These are phyloP conservation scores for Drosophila birchii DNA, from an alignment of 2,888 invertebrate species.

Conservation along the genomic window DNA sequence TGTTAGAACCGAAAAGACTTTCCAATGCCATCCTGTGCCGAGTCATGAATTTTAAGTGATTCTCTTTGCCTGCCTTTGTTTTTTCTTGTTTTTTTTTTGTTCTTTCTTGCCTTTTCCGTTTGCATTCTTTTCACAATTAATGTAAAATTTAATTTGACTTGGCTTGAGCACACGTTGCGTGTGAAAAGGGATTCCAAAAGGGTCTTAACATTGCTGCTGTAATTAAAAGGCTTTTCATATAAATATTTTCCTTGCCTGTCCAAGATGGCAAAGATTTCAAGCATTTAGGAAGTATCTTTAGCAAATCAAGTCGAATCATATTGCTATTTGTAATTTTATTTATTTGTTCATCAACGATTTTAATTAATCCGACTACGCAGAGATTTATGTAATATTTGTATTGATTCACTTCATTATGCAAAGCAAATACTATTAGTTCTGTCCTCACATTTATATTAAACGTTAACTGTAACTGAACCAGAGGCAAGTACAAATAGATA, in stretches of 20 bases:
- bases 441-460: slow-evolving; percentile 21
- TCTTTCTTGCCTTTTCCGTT: slow-evolving; percentile 23
- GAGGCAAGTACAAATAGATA: neutral
- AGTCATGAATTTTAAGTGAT: slow-evolving; percentile 73
- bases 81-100: neutral
- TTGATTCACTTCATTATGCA: slow-evolving; percentile 25
- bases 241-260: slow-evolving; percentile 37
- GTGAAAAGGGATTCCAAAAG: slow-evolving; percentile 26
- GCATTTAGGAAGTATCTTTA: slow-evolving; percentile 8
- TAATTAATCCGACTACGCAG: neutral
- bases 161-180: slow-evolving; percentile 47
- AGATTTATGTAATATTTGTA: slow-evolving; percentile 7
- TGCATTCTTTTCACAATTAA: slow-evolving; percentile 51
- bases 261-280: slow-evolving; percentile 3
- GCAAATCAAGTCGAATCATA: neutral
- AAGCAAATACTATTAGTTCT: slow-evolving; percentile 24
- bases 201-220: slow-evolving; percentile 18
- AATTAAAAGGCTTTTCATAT: slow-evolving; percentile 41
- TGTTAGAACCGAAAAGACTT: slow-evolving; percentile 50
- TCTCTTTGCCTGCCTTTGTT: slow-evolving; percentile 26
- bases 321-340: neutral
- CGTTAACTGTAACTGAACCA: slow-evolving; percentile 21
- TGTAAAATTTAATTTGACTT: slow-evolving; percentile 53
- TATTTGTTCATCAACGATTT: neutral
- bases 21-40: slow-evolving; percentile 43